phyloP scores from a whole-genome alignment of 2,113 vertebrate genomes.

The Xiphorhynchus elegans region DNA sequence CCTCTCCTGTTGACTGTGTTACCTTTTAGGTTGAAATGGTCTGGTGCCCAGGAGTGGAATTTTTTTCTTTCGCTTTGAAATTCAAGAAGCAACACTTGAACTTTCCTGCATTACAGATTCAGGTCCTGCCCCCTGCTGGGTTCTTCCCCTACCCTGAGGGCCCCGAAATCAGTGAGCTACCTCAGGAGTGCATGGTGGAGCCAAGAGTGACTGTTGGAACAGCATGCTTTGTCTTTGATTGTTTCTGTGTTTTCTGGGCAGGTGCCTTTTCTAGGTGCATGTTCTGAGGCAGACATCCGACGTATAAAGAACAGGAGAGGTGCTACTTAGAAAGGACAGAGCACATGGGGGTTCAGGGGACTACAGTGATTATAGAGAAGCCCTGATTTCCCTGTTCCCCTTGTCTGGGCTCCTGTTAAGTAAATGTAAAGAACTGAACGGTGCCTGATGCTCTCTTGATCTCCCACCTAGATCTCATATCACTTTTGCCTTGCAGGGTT shows the following conservation, averaged over 20 bases:
- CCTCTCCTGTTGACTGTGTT: background rate
- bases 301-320: background rate
- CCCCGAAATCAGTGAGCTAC: background rate
- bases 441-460: background rate
- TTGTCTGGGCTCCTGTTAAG: background rate
- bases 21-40: background rate
- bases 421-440: background rate
- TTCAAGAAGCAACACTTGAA: background rate
- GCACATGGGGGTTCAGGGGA: background rate
- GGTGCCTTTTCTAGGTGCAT: background rate
- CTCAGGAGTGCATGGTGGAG: background rate
- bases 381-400: background rate
- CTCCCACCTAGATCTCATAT: background rate
- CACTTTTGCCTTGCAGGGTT: conserved; percentile 52
- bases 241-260: background rate
- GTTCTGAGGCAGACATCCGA: background rate
- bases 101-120: background rate
- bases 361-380: background rate
- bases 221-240: background rate
- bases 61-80: background rate
- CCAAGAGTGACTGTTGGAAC: background rate
- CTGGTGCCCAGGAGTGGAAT: background rate
- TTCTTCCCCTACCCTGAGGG: background rate
- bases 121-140: background rate
- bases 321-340: background rate